Base-by-base conservation (phyloP, 2,113 vertebrate genomes). In the Synodontis membranacea region DNA sequence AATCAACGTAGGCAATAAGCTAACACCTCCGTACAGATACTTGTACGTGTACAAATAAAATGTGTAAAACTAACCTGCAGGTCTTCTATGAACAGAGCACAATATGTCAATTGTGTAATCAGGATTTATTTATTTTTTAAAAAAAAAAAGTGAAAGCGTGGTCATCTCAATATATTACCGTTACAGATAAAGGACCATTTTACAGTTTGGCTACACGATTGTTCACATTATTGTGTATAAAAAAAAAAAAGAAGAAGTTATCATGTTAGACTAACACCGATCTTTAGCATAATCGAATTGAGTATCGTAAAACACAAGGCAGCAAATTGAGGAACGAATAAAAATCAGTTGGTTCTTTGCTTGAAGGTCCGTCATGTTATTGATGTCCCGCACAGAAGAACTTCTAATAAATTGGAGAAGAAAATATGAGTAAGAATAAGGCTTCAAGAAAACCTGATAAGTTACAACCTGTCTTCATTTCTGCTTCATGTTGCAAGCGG, bases 331-430 rank as follows among this genome's bases (percentile, higher is more conserved):
- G 34, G 17, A 62, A 31, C 15, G 34, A 62, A 83, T 50, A 46
- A 64, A 56, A 54, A 11, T 56, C 0, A 2, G 4, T 37, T 23
- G 78, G 4, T 72, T 58, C 8, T 70, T 80, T 56, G 9, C 46
- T 80, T 58, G 48, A 72, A 37, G 64, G 15, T 72, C 25, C 64
- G 17, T 28, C 60, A 21, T 42, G 25, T 66, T 72, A 81, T 81
- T 86, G 39, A 1, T 58, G 39, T 81, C 75, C 75, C 25, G 15
- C 19, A 72, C 85, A 86, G 78, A 86, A 86, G 78, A 81, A 37
- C 28, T 5, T 54, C 85, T 86, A 37, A 80, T 56, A 58, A 79
- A 72, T 28, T 7, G 46, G 39, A 72, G 1, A 80, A n/a, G 31
- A n/a, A 37, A 34, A 70, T 25, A 6, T 11, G 19, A 50, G 17